These are phyloP conservation scores for Phylloscopus trochilus DNA, from an alignment of 2,113 vertebrate genomes.

Conservation along the genomic window DNA sequence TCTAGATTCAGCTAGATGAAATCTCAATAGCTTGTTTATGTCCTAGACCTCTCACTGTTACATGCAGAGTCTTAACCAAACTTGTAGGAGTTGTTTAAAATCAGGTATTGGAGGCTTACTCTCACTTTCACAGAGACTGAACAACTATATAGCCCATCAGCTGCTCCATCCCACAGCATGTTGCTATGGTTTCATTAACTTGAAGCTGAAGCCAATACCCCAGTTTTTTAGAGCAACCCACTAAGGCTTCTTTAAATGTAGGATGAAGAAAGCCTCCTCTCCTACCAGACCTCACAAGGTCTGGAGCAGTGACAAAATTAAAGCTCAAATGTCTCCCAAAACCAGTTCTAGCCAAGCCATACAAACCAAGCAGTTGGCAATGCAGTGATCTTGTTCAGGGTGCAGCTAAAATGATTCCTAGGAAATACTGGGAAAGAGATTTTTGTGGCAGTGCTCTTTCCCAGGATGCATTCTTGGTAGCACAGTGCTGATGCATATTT, in stretches of 20 bases:
- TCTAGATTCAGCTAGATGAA: not conserved
- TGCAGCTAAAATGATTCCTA: not conserved
- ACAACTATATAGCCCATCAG: not conserved
- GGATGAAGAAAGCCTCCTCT: not conserved
- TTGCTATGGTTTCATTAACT: constrained; percentile 18
- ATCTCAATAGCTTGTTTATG: not conserved
- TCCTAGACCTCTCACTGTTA: not conserved
- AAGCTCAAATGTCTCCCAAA: not conserved
- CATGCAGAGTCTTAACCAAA: not conserved
- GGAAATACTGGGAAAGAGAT: not conserved
- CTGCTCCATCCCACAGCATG: not conserved
- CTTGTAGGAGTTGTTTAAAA: not conserved
- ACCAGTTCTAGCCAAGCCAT: not conserved
- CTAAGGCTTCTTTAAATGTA: not conserved
- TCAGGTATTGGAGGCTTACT: not conserved
- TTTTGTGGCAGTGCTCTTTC: not conserved
- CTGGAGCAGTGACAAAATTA: not conserved
- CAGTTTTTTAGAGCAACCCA: not conserved
- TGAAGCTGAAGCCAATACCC: not conserved
- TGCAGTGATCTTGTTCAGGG: not conserved
- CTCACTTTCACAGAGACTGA: not conserved
- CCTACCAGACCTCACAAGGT: not conserved
- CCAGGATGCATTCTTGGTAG: not conserved
- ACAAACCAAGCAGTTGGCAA: not conserved
- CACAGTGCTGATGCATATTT: not conserved